phyloP scores from a whole-genome alignment of 2,113 vertebrate genomes.

The Bos indicus region DNA sequence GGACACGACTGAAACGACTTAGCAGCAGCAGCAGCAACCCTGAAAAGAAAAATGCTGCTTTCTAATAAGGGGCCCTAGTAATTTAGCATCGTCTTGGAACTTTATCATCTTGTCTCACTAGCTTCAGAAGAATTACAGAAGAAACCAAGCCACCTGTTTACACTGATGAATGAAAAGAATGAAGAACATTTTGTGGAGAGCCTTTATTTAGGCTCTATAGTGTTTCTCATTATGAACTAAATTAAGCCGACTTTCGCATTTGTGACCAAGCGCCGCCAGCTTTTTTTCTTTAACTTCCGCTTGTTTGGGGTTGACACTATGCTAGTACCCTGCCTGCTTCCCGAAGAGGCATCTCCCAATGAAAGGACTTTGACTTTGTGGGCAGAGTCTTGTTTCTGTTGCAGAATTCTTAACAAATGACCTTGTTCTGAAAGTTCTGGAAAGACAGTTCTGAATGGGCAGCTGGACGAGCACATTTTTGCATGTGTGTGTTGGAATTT shows the following conservation, averaged over 20 bases:
- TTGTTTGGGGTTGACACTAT: neutral
- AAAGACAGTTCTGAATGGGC: neutral
- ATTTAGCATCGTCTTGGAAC: neutral
- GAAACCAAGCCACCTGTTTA: neutral
- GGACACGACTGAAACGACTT: no score
- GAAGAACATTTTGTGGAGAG: neutral
- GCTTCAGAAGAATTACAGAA: neutral
- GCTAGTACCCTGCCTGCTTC: neutral
- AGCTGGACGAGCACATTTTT: neutral
- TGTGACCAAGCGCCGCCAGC: neutral
- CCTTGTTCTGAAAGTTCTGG: neutral
- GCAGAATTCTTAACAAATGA: neutral
- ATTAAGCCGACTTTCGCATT: neutral
- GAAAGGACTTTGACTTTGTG: neutral
- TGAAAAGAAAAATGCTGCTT: slow-evolving; percentile 24
- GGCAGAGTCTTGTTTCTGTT: neutral
- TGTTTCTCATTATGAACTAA: neutral
- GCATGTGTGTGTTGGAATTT: neutral
- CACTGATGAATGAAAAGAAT: neutral
- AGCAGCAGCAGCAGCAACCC: neutral
- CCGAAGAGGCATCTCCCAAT: neutral
- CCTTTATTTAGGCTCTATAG: neutral
- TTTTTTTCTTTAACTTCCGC: neutral
- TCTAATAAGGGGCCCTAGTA: neutral
- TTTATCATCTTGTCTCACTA: neutral